Conservation (phyloP, 92 coral and sea anemone genomes). For the Ricordea florida region DNA sequence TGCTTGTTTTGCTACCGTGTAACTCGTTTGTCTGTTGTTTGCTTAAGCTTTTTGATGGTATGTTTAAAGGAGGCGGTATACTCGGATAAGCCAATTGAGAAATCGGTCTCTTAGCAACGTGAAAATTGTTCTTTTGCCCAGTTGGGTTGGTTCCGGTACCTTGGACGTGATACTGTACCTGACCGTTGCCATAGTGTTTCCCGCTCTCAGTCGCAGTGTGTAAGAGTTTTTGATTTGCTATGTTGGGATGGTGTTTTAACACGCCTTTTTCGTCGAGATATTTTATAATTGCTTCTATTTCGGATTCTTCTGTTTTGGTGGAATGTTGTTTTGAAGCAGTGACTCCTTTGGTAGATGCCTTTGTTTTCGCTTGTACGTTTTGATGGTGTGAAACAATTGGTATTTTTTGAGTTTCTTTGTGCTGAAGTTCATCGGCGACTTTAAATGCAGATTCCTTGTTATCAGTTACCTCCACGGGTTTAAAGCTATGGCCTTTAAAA, state of each 20-base stretch:
- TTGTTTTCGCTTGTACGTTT: background rate
- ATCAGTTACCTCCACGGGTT: conserved; percentile 24
- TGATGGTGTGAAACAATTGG: too few species aligned
- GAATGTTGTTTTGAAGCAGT: too few species aligned
- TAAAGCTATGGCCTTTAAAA: conserved; percentile 27
- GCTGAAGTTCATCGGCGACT: conserved; percentile 31
- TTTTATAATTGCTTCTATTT: background rate
- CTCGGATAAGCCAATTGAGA: background rate
- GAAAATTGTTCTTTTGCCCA: background rate
- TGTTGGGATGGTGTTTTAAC: background rate
- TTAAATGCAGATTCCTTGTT: conserved; percentile 20
- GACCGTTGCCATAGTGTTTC: background rate
- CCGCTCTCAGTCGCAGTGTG: background rate
- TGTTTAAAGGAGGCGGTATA: background rate
- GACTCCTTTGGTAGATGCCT: background rate
- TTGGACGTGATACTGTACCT: conserved; percentile 5
- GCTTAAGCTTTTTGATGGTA: background rate
- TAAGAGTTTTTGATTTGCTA: background rate
- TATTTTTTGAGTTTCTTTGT: too few species aligned
- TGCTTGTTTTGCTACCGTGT: conserved; percentile 16
- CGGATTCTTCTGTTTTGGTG: too few species aligned
- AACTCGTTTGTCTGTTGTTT: conserved; percentile 14
- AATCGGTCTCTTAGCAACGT: background rate
- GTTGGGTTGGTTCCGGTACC: background rate
- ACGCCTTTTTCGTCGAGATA: background rate